Conservation (phyloP, 2,888 invertebrate species). For the Diarsia rubi region DNA sequence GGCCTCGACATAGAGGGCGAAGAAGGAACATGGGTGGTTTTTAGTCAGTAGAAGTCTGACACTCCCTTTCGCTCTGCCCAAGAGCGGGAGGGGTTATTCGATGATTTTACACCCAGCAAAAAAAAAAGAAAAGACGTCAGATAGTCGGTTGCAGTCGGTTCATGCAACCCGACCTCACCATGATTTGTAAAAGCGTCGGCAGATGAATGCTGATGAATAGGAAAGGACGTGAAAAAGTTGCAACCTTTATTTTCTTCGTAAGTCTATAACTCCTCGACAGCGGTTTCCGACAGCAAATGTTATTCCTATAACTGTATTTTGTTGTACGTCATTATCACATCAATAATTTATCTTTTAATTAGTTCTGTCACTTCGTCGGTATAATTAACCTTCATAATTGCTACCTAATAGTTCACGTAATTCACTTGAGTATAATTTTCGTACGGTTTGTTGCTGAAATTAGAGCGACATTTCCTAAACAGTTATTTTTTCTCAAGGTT, state of each 20-base stretch:
- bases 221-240: background rate
- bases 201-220: no score
- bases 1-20: no score
- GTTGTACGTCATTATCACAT: conserved; percentile 34
- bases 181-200: no score
- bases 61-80: no score
- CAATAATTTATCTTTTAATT: conserved; percentile 57
- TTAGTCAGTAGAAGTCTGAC: no score
- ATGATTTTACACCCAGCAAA: no score
- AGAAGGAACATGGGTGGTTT: no score
- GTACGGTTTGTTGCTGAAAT: conserved; percentile 48
- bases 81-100: no score
- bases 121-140: no score
- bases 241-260: conserved; percentile 15
- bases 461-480: no score
- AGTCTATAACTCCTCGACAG: conserved; percentile 31
- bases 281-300: conserved; percentile 18
- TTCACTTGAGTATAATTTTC: conserved; percentile 18
- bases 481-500: background rate
- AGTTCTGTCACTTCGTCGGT: background rate
- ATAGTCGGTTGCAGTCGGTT: no score
- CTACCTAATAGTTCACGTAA: conserved; percentile 19
- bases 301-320: conserved; percentile 39
- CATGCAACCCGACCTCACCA: no score
- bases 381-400: conserved; percentile 56